Evolutionary conservation across 1,140 invertebrate genomes (phyloP).

Genomic region (Bilobella aurantiaca): DNA sequence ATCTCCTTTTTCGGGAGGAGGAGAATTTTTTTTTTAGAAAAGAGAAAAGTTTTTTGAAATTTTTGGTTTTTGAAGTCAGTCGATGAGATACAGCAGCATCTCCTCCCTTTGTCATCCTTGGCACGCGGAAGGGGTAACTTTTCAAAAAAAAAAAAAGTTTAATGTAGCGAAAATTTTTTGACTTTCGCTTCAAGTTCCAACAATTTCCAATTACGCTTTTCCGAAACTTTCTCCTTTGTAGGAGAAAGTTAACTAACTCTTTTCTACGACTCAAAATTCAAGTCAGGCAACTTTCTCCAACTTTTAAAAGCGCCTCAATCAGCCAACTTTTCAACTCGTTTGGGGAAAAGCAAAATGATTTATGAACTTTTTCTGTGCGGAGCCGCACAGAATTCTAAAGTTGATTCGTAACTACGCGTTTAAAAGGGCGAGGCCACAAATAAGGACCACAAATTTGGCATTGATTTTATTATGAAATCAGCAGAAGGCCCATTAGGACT

Average conservation of each 20-base stretch:
- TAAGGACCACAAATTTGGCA: too few relatives aligned
- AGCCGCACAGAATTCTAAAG: too few relatives aligned
- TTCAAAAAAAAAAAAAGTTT: constrained; percentile 5
- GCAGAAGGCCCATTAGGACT: too few relatives aligned
- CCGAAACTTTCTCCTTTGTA: background rate
- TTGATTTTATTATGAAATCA: too few relatives aligned
- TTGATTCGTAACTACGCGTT: too few relatives aligned
- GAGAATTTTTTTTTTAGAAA: background rate
- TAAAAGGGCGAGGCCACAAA: too few relatives aligned
- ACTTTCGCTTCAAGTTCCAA: background rate
- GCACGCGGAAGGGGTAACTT: background rate
- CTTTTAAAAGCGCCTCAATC: too few relatives aligned
- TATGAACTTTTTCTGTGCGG: too few relatives aligned
- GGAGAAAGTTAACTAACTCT: background rate
- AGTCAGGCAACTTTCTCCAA: background rate
- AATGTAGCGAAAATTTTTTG: constrained; percentile 27
- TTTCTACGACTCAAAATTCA: background rate
- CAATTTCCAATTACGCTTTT: background rate
- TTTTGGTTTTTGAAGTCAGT: background rate
- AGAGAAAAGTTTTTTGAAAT: background rate
- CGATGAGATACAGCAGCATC: too few relatives aligned
- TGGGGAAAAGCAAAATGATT: too few relatives aligned
- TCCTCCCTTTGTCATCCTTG: background rate
- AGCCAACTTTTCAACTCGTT: background rate
- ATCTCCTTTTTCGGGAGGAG: background rate